Evolutionary conservation across 2,797 vertebrate genomes (phyloP), one percentile per base, ranked within the genome.

Genomic region (Eulemur rubriventer): DNA sequence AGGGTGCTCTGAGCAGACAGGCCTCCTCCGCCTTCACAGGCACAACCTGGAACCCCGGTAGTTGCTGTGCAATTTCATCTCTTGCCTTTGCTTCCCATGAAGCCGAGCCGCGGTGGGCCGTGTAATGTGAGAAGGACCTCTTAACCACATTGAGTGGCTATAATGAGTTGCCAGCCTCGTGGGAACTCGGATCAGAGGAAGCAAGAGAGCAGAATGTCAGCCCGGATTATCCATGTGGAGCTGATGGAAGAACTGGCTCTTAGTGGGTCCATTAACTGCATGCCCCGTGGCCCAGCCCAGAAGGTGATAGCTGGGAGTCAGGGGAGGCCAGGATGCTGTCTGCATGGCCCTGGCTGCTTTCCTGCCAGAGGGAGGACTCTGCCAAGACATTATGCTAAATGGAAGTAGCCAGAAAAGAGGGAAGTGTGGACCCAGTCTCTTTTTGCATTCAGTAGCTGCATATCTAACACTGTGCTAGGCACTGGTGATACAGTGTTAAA

Each of bases 71-170:
- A 75, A 46, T 97, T 92, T 95, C 93, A 80, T 91, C 80, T 87
- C 85, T 88, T 87, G 89, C 67, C 86, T 97, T 80, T 24, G 95
- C 95, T 89, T 81, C 75, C 89, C 24, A 79, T 3, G 76, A 97
- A 94, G 82, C 70, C 1, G 4, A 82, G 67, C 95, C 16, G 5
- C 24, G 0, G 95, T 90, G 95, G 97, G 94, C 95, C 26, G 0
- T 97, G 96, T 97, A 96, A 97, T 96, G 96, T 97, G 98, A 96
- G 98, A 95, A 96, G 97, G 94, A 81, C 97, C 98, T 97, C 96
- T 97, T 97, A 97, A 93, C 96, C 96, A 96, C 89, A 94, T 28
- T 98, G 97, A 98, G 84, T 95, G 97, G 83, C 89, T 98, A 7
- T 97, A 97, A 97, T 98, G 96, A 97, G 96, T 97, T 96, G 97